Evolutionary conservation across 1,140 invertebrate species (phyloP).

Genomic region (Batillaria attramentaria): DNA sequence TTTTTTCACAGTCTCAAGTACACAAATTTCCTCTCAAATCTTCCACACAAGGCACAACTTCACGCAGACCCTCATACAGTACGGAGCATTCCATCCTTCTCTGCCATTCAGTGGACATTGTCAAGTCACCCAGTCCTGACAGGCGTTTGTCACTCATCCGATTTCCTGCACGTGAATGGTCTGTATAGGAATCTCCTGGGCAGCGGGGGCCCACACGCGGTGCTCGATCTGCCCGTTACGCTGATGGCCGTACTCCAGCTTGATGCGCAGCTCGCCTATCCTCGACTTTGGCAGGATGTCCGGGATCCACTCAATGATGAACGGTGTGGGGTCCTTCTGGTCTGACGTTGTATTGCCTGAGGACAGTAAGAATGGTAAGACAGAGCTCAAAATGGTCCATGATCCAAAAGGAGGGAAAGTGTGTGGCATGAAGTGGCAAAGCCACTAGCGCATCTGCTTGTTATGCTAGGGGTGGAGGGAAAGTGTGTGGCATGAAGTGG

Average conservation of each 20-base stretch:
- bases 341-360: slow-evolving; percentile 66
- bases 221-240: slow-evolving; percentile 73
- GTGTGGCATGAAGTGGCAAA: too few relatives aligned
- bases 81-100: too few relatives aligned
- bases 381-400: too few relatives aligned
- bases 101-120: too few relatives aligned
- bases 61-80: slow-evolving; percentile 1
- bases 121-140: too few relatives aligned
- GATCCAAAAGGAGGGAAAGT: too few relatives aligned
- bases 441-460: too few relatives aligned
- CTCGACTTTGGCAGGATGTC: slow-evolving; percentile 81
- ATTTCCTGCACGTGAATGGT: slow-evolving; percentile 52
- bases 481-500: too few relatives aligned
- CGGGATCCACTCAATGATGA: slow-evolving; percentile 85
- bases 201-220: slow-evolving; percentile 36
- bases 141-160: slow-evolving; percentile 34
- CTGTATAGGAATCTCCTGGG: slow-evolving; percentile 46
- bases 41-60: too few relatives aligned
- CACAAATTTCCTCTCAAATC: too few relatives aligned
- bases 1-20: too few relatives aligned
- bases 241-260: slow-evolving; percentile 79
- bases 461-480: too few relatives aligned
- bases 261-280: slow-evolving; percentile 80
- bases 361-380: neutral
- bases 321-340: slow-evolving; percentile 79